phyloP scores from a whole-genome alignment of 2,888 invertebrate genomes.

The Callinectes sapidus region DNA sequence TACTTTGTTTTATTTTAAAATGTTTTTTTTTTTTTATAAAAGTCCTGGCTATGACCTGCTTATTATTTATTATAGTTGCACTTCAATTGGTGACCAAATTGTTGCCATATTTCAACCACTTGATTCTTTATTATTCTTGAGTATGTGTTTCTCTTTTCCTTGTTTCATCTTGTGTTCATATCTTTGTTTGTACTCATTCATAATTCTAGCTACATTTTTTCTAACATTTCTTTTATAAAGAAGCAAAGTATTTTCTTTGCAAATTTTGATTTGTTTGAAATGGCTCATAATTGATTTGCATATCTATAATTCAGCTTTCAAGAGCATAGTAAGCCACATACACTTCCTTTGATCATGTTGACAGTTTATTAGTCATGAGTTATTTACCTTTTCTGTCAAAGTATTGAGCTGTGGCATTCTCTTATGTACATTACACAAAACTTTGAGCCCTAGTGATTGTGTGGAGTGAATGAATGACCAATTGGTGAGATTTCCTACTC shows the following conservation, averaged over 20 bases:
- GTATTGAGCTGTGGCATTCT: background rate
- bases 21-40: background rate
- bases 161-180: background rate
- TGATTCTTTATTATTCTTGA: background rate
- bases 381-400: background rate
- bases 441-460: background rate
- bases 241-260: background rate
- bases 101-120: background rate
- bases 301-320: background rate
- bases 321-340: background rate
- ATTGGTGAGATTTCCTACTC: background rate
- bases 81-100: background rate
- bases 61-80: background rate
- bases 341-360: background rate
- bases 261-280: background rate
- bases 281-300: background rate
- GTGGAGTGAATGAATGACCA: background rate
- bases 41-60: background rate
- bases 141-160: background rate
- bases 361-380: background rate
- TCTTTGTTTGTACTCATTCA: background rate
- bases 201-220: slow-evolving; percentile 32
- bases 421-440: background rate
- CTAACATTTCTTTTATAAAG: background rate
- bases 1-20: background rate